Evolutionary conservation across 2,888 invertebrate genomes (phyloP), one percentile per base, ranked within the genome.

Genomic region (Biston stratarius): DNA sequence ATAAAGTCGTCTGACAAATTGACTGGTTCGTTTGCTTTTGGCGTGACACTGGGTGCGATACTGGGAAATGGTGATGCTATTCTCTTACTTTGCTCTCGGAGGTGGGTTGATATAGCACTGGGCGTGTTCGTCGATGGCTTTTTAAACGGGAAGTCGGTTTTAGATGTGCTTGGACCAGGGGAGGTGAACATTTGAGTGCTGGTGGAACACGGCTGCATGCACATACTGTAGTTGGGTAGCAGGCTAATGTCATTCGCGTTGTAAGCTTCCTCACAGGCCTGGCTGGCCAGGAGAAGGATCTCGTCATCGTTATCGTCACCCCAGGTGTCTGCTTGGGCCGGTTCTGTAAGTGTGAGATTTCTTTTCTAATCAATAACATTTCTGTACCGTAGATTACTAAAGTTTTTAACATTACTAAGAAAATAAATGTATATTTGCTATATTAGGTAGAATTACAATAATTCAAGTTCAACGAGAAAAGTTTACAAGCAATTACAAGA

Each of bases 231-330:
- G 73, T 92, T 83, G 6, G 92, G 89, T 34, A 94, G 68, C 1
- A 78, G 73, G 67, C 85, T 82, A 48, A 75, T 69, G 49, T 86
- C 81, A 45, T 81, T 83, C 47, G 75, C 74, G 59, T 69, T 83
- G 71, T 84, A 90, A 0, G 83, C 91, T 36, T 92, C 82, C 68
- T 94, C 94, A 70, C 91, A 94, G 0, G 88, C 94, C 73, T 94
- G 94, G 67, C 94, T 94, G 0, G 92, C 94, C 73, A 93, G 79
- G 10, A 94, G 82, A 0, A 94, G 80, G 44, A 94, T 90, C 76
- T 94, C 92, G 51, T 94, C 94, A 36, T 94, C 94, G 77, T 88
- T 89, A 48, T 94, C 94, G 67, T 94, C 93, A 11, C 91, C 94
- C 94, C 94, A 94, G 59, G 77, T 86, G 63, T 88, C 84, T 40